phyloP scores from a whole-genome alignment of 35 echinoderm and acorn worm genomes.

The Ophioderma brevispina region DNA sequence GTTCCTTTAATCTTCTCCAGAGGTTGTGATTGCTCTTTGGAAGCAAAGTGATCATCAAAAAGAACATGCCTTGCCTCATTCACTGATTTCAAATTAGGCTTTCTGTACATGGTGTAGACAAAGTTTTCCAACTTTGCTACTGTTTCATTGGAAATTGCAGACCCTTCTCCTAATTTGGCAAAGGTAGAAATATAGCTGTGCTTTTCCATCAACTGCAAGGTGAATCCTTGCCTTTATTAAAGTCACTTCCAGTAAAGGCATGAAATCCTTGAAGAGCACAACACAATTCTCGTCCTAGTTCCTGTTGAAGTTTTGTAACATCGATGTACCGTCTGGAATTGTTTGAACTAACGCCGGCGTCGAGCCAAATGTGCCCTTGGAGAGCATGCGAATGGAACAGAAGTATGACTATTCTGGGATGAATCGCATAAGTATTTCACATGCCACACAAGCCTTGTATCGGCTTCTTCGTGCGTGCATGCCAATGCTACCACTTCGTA shows the following conservation, averaged over 20 bases:
- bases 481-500: too few species aligned
- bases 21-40: neutral
- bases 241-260: neutral
- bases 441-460: too few species aligned
- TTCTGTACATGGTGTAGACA: neutral
- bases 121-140: neutral
- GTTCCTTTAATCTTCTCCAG: neutral
- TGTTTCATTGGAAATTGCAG: neutral
- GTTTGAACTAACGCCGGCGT: neutral
- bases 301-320: neutral
- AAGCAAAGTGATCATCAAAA: neutral
- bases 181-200: neutral
- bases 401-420: neutral
- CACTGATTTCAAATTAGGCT: neutral
- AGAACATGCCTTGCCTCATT: neutral
- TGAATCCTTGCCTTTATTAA: neutral
- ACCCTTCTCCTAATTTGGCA: neutral
- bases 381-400: neutral
- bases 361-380: neutral
- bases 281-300: neutral
- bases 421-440: too few species aligned
- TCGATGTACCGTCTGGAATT: neutral
- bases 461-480: too few species aligned
- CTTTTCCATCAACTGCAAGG: neutral
- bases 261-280: neutral